Conservation (phyloP, 2,888 invertebrate genomes). For the Morpho deidamia region DNA sequence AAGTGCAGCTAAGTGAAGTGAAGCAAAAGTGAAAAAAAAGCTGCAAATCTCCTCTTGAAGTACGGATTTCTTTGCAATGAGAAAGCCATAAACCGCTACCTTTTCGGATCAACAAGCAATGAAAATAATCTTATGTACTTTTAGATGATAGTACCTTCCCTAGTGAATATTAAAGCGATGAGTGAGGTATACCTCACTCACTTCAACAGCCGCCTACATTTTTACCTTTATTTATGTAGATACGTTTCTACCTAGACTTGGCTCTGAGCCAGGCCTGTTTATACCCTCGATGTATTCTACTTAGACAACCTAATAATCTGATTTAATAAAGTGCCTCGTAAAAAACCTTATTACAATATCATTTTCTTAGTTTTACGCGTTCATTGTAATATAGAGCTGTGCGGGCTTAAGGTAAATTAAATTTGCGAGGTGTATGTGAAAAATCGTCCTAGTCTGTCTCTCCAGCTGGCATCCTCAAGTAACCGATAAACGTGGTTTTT, state of each 20-base stretch:
- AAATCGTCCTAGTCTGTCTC: no score
- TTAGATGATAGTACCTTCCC: no score
- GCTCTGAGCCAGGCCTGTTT: slow-evolving; percentile 23
- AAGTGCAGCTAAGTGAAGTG: no score
- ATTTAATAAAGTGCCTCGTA: slow-evolving; percentile 20
- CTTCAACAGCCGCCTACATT: slow-evolving; percentile 16
- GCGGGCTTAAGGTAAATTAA: background rate
- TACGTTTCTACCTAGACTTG: slow-evolving; percentile 23
- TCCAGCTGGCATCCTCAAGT: no score
- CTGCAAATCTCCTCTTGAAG: no score
- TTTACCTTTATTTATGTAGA: slow-evolving; percentile 20
- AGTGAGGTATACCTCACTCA: background rate
- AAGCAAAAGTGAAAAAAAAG: no score
- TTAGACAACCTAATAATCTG: slow-evolving; percentile 24
- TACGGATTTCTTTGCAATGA: no score
- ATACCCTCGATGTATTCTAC: slow-evolving; percentile 23
- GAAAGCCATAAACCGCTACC: no score
- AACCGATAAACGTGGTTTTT: no score
- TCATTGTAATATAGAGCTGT: background rate
- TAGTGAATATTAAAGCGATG: no score
- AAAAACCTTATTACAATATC: background rate
- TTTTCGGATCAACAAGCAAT: no score
- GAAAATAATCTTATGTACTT: no score
- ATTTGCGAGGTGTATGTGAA: background rate
- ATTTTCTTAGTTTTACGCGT: background rate